Base-by-base conservation (phyloP, 2,888 invertebrate species). In the Drosophila meridionalis region DNA sequence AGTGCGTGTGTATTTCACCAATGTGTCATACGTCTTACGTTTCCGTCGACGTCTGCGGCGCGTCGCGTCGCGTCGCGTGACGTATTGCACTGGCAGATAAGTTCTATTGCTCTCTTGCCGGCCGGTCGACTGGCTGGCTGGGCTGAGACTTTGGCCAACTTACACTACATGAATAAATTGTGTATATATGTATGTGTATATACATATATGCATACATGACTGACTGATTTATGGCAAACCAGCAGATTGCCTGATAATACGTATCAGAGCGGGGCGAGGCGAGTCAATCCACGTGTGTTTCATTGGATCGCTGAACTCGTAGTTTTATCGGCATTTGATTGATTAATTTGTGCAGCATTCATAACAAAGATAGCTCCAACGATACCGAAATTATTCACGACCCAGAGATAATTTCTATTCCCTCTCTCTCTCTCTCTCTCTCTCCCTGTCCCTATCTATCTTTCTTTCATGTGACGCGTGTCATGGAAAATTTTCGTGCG, bases 21-120 rank as follows among this genome's bases (percentile, higher is more conserved):
- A 90, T 85, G 89, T 85, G 87, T 85, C 90, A 85, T 84, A 55
- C 67, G 68, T 63, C 74, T 78, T 78, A 48, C 78, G 53, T 64
- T 78, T 50, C 60, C 65, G 61, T 12, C 34, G 52, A 20, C 50
- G 32, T 2, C 45, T 26, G 2, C 66, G 63, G 40, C 42, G 45
- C 69, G 64, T 32, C 36, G 45, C 53, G 56, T 20, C 20, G 20
- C 20, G 20, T 20, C 20, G 62, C 43, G 78, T 85, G 85, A 85
- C 85, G 90, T 89, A 78, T 73, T 58, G 50, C 57, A 40, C 63
- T 65, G 58, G 61, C 69, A 86, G 89, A 85, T 85, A 90, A 83
- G 69, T 83, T 69, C 57, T 64, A 71, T 73, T 62, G 74, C 70
- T 68, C 67, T 73, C 73, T 80, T 69, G 70, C 70, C 82, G 82